These are phyloP conservation scores for Podarcis lilfordi DNA, from an alignment of 2,797 vertebrate genomes.

Conservation along the genomic window DNA sequence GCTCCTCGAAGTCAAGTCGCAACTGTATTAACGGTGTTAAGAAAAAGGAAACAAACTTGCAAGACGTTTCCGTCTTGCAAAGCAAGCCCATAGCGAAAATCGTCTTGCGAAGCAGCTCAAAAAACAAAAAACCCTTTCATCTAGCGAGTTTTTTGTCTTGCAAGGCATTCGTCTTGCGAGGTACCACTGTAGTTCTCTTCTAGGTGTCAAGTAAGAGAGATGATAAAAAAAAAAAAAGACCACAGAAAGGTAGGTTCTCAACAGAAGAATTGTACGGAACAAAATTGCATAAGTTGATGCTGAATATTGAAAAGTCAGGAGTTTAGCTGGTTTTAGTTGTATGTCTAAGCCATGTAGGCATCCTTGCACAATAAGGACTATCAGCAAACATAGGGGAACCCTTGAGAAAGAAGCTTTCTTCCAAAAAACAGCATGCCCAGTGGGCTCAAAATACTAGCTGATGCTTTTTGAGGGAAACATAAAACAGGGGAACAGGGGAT, in stretches of 20 bases:
- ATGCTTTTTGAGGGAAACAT: background rate
- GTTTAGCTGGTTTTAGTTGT: background rate
- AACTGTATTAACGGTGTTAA: too few relatives aligned
- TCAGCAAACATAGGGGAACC: background rate
- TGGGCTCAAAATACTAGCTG: background rate
- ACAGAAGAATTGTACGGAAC: background rate
- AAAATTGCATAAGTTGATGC: background rate
- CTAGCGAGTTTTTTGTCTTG: too few relatives aligned
- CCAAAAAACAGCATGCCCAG: background rate
- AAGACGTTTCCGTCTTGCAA: too few relatives aligned
- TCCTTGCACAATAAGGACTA: background rate
- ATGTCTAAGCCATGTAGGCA: background rate
- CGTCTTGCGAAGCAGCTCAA: too few relatives aligned
- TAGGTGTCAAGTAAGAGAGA: background rate
- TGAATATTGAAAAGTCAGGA: background rate
- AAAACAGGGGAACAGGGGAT: too few relatives aligned
- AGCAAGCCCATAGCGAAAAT: too few relatives aligned
- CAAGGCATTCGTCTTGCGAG: too few relatives aligned
- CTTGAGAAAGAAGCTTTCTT: background rate
- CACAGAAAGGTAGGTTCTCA: background rate
- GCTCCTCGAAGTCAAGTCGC: too few relatives aligned
- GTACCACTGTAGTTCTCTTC: background rate
- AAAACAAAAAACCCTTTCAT: too few relatives aligned
- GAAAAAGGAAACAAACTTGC: too few relatives aligned
- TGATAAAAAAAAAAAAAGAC: background rate